Percentiles rank a stretch among this genome's conserved stretches.
Conservation (phyloP, 2,113 vertebrate species). For the Scartelaos histophorus region DNA sequence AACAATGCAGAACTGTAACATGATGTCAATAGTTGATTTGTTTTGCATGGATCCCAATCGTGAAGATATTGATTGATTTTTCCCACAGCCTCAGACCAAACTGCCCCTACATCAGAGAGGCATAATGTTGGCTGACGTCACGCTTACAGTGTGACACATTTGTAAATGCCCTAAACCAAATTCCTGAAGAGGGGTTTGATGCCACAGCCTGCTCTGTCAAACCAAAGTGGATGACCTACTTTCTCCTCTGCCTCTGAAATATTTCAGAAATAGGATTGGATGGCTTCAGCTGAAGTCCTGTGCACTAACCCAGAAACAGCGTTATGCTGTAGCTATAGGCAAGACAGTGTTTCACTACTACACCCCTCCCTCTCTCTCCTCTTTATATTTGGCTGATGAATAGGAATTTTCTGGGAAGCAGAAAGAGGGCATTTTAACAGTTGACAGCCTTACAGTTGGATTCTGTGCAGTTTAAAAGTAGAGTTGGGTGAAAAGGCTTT, state of each 20-base stretch:
- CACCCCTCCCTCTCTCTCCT: slow-evolving; percentile 13
- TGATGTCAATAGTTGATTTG: slow-evolving; percentile 52
- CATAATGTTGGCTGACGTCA: slow-evolving; percentile 47
- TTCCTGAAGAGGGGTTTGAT: slow-evolving; percentile 74
- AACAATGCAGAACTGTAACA: neutral
- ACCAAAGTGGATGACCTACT: slow-evolving; percentile 76
- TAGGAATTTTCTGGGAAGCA: slow-evolving; percentile 64
- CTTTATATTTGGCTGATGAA: slow-evolving; percentile 68
- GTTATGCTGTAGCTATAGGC: slow-evolving; percentile 68
- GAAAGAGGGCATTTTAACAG: slow-evolving; percentile 65
- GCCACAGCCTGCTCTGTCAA: slow-evolving; percentile 68
- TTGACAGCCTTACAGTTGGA: slow-evolving; percentile 59
- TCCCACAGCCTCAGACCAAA: slow-evolving; percentile 3
- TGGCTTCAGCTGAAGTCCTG: slow-evolving; percentile 72
- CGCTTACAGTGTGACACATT: slow-evolving; percentile 55
- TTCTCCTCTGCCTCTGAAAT: slow-evolving; percentile 67
- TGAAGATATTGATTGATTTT: neutral
- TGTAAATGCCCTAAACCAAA: slow-evolving; percentile 65
- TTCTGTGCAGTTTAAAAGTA: slow-evolving; percentile 58
- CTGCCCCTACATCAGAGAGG: slow-evolving; percentile 7
- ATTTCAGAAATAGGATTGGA: slow-evolving; percentile 76
- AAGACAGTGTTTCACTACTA: slow-evolving; percentile 57
- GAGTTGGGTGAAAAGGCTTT: slow-evolving; percentile 38
- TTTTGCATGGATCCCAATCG: slow-evolving; percentile 16
- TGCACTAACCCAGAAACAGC: slow-evolving; percentile 76